A percentile compares a stretch with the other conserved stretches of the same genome.
phyloP scores from a whole-genome alignment of 1,140 invertebrate species.

The Tetranychus cinnabarinus region DNA sequence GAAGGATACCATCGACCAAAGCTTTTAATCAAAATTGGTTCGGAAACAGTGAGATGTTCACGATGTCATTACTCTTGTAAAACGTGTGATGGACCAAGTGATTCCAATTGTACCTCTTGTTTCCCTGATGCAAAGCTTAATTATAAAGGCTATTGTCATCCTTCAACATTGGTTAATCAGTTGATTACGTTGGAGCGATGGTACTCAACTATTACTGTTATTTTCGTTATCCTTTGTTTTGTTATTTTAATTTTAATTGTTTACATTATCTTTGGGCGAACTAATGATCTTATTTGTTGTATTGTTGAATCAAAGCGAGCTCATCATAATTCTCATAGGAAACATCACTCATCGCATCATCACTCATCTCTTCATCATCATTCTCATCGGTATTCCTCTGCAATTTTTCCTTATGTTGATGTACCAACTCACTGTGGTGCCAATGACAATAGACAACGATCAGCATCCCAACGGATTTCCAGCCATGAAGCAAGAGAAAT shows the following conservation, averaged over 20 bases:
- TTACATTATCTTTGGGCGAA: conserved; percentile 5
- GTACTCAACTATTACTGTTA: conserved; percentile 8
- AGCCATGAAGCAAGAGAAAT: not conserved
- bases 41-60: conserved; percentile 14
- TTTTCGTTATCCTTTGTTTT: conserved; percentile 8
- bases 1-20: conserved; percentile 8
- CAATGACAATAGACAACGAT: not conserved
- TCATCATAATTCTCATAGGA: not conserved
- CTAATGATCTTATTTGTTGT: conserved; percentile 1
- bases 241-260: conserved; percentile 13
- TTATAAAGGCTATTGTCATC: conserved; percentile 10
- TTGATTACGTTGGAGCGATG: conserved; percentile 6
- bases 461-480: not conserved
- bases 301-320: not conserved
- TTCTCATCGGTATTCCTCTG: no score
- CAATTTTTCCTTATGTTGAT: not conserved
- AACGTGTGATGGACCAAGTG: conserved; percentile 27
- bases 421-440: not conserved
- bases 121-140: conserved; percentile 14
- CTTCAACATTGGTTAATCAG: conserved; percentile 8
- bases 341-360: no score
- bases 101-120: conserved; percentile 30
- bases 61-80: conserved; percentile 34
- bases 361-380: no score
- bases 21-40: not conserved